Evolutionary conservation across 2,797 vertebrate genomes (phyloP).

Genomic region (Schizopygopsis pylzovi): DNA sequence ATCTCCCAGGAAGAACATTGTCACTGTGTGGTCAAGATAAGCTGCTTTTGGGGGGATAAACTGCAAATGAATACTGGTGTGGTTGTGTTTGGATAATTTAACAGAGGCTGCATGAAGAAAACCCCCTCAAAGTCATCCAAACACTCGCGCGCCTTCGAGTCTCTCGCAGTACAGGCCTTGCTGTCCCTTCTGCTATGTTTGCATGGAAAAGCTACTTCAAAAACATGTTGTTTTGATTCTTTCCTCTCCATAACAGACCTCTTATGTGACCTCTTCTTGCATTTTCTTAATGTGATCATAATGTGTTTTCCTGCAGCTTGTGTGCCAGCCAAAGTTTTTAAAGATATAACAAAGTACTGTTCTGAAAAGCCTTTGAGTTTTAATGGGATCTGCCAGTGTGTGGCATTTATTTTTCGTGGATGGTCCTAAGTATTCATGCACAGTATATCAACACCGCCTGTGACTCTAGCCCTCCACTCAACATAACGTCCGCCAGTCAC

Average conservation of each 20-base stretch:
- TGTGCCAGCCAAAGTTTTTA: constrained; percentile 44
- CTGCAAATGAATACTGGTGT: constrained; percentile 77
- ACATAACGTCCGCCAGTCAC: constrained; percentile 65
- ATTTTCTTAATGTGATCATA: constrained; percentile 36
- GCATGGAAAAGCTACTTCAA: constrained; percentile 10
- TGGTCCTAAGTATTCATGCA: constrained; percentile 37
- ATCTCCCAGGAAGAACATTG: constrained; percentile 78
- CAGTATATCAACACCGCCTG: constrained; percentile 51
- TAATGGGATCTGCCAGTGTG: constrained; percentile 47
- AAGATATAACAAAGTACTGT: constrained; percentile 32
- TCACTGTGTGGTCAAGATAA: constrained; percentile 78
- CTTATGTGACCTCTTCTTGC: constrained; percentile 23
- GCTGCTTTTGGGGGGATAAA: constrained; percentile 66
- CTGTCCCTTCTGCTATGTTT: constrained; percentile 32
- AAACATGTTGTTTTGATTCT: constrained; percentile 54
- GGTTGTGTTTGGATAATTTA: constrained; percentile 80
- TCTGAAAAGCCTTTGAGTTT: constrained; percentile 51
- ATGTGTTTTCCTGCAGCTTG: constrained; percentile 48
- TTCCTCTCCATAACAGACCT: constrained; percentile 35
- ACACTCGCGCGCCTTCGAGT: constrained; percentile 68
- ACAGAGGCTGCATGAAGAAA: constrained; percentile 67
- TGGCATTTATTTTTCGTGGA: constrained; percentile 49
- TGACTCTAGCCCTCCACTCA: constrained; percentile 39
- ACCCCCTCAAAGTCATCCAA: constrained; percentile 75
- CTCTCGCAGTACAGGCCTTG: constrained; percentile 67